Evolutionary conservation across 2,113 vertebrate species (phyloP).

Genomic region (Hassar affinis): DNA sequence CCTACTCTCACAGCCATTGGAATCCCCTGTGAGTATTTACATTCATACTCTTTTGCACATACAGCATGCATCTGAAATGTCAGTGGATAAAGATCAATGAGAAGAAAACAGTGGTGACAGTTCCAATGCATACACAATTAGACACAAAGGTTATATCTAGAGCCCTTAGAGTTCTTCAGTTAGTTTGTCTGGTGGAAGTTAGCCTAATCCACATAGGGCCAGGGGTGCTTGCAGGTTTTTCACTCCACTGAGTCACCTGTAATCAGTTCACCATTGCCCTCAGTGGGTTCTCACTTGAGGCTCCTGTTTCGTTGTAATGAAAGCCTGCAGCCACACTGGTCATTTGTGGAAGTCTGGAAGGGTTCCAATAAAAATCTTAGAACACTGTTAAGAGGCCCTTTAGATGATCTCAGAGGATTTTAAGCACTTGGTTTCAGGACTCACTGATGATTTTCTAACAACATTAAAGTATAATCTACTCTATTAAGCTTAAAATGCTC

Average conservation of each 20-base stretch:
- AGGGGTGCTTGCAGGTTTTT: not conserved
- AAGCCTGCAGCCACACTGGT: not conserved
- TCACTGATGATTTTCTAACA: not conserved
- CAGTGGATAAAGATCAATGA: not conserved
- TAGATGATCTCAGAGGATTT: not conserved
- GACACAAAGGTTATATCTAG: not conserved
- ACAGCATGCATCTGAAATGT: not conserved
- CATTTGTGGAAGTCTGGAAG: not conserved
- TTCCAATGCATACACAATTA: not conserved
- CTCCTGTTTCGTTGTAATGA: not conserved
- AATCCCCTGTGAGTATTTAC: slow-evolving; percentile 68
- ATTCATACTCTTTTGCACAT: not conserved
- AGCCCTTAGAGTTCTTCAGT: not conserved
- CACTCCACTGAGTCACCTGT: not conserved
- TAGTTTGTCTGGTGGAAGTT: not conserved
- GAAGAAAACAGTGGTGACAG: not conserved
- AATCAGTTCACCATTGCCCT: not conserved
- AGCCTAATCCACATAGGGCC: not conserved
- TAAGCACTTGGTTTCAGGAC: not conserved
- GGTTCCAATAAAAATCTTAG: not conserved
- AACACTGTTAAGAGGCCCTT: not conserved
- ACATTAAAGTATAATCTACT: not conserved
- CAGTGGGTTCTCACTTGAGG: not conserved
- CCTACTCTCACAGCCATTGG: slow-evolving; percentile 62
- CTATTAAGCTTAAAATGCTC: not conserved